Base-by-base conservation (phyloP, 2,888 invertebrate genomes). In the Drosophila barbarae region DNA sequence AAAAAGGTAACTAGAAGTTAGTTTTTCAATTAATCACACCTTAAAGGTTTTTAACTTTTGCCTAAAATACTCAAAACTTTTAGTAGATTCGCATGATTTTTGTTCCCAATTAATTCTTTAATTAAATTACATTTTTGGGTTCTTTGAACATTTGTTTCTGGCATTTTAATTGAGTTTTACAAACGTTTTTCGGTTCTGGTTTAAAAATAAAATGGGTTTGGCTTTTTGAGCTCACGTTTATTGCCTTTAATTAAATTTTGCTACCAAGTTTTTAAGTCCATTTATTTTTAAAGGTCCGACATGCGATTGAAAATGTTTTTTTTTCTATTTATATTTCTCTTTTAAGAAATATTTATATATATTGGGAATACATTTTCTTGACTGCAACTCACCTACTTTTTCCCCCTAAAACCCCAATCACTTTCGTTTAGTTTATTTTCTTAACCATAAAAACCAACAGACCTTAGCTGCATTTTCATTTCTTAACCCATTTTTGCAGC, bases 401-500 rank as follows among this genome's bases (percentile, higher is more conserved):
- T 6, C 12, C n/a, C n/a, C 9, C 0, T 9, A 2, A 34, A 23
- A 21, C 6, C 21, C 13, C 8, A 7, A 18, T 18, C 23, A 49
- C 46, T 46, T 46, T 46, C 46, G 46, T 18, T 30, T 30, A 18
- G 18, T 21, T 4, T 15, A 28, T 38, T 18, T 28, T 46, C n/a
- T 26, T 42, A 12, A 10, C 34, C 15, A 13, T 15, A 32, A 18
- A 30, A 30, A 15, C 8, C 30, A 32, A 4, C 21, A 23, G 30
- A 56, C 23, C 53, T 35, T 15, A 54, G 35, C 49, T 15, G 21
- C 15, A 61, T 51, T 63, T 42, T 63, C 32, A 51, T 63, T 51
- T 42, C 49, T 32, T 51, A 63, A 63, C 64, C 64, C 63, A 61
- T 32, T 61, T 61, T 23, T 9, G 23, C 42, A 36, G 63, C 42